These are phyloP conservation scores for Hyperoplus immaculatus DNA, from an alignment of 2,797 vertebrate species.

Conservation along the genomic window DNA sequence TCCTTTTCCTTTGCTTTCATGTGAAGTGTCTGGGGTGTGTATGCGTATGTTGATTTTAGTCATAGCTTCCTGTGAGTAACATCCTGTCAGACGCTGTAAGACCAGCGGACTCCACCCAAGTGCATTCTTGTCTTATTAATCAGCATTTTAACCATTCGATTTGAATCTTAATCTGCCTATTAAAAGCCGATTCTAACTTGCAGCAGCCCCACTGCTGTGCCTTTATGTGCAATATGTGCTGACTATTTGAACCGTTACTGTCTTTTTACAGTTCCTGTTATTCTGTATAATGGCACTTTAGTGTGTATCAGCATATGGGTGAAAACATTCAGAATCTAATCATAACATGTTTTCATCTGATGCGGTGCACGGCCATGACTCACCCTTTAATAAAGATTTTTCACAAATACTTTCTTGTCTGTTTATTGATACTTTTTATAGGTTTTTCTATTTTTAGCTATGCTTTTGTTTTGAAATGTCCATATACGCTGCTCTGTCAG, in stretches of 20 bases:
- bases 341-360: constrained; percentile 23
- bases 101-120: constrained; percentile 1
- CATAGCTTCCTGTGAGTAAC: constrained; percentile 22
- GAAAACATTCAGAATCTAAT: constrained; percentile 32
- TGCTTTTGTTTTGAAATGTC: neutral
- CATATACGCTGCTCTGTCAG: neutral
- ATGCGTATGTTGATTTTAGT: neutral
- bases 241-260: constrained; percentile 37
- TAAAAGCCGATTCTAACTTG: neutral
- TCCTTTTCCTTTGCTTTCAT: neutral
- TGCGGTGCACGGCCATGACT: constrained; percentile 4
- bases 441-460: neutral
- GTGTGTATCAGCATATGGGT: constrained; percentile 11
- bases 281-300: constrained; percentile 5
- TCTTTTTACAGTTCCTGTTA: constrained; percentile 1
- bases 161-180: neutral
- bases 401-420: constrained; percentile 6
- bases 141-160: neutral
- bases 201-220: neutral
- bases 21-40: neutral
- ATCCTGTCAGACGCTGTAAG: constrained; percentile 13
- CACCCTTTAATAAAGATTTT: constrained; percentile 56
- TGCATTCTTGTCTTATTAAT: neutral
- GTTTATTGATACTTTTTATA: neutral
- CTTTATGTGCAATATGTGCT: constrained; percentile 45